A percentile compares a stretch with the other conserved stretches of the same genome.
Evolutionary conservation across 2,797 vertebrate genomes (phyloP).

Genomic region (Thunnus albacares): DNA sequence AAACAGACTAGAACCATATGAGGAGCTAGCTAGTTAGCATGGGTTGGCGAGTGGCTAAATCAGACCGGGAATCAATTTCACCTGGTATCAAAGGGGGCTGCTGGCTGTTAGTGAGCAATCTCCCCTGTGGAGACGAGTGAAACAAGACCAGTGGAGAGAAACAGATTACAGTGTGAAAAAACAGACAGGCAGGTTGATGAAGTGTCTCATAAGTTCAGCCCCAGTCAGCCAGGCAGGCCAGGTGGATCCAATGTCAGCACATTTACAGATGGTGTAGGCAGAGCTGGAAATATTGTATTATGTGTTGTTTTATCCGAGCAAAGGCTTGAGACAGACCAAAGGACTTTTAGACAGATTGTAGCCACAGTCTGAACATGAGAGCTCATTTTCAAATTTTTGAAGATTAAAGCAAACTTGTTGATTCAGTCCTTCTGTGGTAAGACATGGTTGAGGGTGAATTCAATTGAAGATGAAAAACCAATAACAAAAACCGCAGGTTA

Average conservation of each 20-base stretch:
- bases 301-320: conserved; percentile 30
- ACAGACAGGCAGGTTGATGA: conserved; percentile 75
- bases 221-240: conserved; percentile 54
- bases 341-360: not conserved
- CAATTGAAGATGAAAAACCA: not conserved
- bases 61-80: conserved; percentile 44
- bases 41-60: conserved; percentile 39
- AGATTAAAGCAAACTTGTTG: not conserved
- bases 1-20: conserved; percentile 82
- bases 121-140: conserved; percentile 54
- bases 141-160: conserved; percentile 51
- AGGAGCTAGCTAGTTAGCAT: conserved; percentile 54
- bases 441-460: not conserved
- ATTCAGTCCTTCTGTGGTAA: not conserved
- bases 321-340: not conserved
- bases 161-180: conserved; percentile 53
- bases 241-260: conserved; percentile 75
- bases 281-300: conserved; percentile 40
- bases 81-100: conserved; percentile 60
- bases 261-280: conserved; percentile 68
- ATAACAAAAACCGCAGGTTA: not conserved
- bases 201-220: conserved; percentile 76
- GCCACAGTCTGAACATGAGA: conserved; percentile 2
- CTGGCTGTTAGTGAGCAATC: conserved; percentile 50
- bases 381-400: not conserved